Evolutionary conservation across 2,113 vertebrate species (phyloP).

Genomic region (Taxidea taxus): DNA sequence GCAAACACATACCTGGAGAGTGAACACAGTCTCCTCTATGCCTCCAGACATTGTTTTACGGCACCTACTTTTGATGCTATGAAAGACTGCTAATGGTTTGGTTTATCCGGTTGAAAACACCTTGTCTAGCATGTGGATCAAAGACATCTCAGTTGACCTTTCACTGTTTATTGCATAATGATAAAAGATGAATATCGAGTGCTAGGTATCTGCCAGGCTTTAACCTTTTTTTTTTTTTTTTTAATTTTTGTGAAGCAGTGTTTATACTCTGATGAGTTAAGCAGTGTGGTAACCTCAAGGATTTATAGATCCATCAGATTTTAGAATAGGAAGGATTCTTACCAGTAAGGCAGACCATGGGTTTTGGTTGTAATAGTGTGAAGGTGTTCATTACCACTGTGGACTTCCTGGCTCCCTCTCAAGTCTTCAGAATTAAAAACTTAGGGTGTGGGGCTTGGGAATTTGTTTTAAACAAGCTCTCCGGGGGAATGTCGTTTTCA

Average conservation of each 20-base stretch:
- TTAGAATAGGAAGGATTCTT: slow-evolving; percentile 25
- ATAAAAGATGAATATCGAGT: background rate
- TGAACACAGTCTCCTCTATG: background rate
- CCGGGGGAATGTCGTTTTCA: background rate
- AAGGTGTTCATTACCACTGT: background rate
- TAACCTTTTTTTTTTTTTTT: background rate
- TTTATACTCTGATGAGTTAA: background rate
- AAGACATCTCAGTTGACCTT: background rate
- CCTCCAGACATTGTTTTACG: background rate
- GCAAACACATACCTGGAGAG: background rate
- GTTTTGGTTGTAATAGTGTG: background rate
- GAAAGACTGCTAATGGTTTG: slow-evolving; percentile 1
- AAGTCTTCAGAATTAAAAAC: background rate
- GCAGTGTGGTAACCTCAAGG: background rate
- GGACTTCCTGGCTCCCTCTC: background rate
- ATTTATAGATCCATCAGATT: background rate
- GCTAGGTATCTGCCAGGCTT: background rate
- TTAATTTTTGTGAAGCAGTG: background rate
- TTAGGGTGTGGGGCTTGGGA: background rate
- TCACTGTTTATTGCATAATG: background rate
- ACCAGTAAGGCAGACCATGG: background rate
- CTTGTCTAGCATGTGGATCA: background rate
- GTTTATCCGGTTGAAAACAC: background rate
- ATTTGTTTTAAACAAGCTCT: slow-evolving; percentile 16
- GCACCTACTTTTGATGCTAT: background rate